Evolutionary conservation across 2,888 invertebrate genomes (phyloP).

Genomic region (Acanthopleura granulata): DNA sequence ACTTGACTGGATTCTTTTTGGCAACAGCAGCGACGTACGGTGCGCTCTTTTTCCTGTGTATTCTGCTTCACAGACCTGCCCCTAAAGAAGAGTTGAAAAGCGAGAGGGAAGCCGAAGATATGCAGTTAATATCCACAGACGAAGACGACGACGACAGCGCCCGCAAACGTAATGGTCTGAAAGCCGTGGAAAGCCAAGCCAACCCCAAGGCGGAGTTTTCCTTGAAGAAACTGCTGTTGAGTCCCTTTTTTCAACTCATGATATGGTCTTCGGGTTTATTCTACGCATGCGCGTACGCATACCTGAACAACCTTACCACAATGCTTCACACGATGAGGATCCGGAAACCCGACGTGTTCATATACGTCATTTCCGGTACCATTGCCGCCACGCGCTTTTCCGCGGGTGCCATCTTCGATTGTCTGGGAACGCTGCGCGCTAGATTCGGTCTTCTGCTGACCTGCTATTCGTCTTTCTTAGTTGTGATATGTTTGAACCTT

Average conservation of each 20-base stretch:
- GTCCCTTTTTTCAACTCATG: slow-evolving; percentile 15
- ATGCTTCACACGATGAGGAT: slow-evolving; percentile 2
- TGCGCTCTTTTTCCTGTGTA: slow-evolving; percentile 3
- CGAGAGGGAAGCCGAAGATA: background rate
- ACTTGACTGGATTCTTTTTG: slow-evolving; percentile 10
- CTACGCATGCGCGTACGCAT: slow-evolving; percentile 14
- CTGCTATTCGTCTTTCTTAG: background rate
- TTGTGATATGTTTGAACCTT: slow-evolving; percentile 10
- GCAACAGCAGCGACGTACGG: background rate
- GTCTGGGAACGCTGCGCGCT: background rate
- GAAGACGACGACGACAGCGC: background rate
- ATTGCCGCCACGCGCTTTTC: slow-evolving; percentile 10
- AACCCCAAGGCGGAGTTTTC: background rate
- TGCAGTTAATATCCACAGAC: background rate
- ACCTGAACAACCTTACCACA: slow-evolving; percentile 8
- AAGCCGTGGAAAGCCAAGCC: background rate
- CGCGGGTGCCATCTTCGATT: slow-evolving; percentile 13
- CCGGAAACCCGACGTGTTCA: background rate
- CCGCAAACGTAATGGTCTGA: background rate
- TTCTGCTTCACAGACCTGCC: background rate
- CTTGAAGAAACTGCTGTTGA: background rate
- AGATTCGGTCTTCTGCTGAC: background rate
- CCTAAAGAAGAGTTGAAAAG: background rate
- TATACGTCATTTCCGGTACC: slow-evolving; percentile 3
- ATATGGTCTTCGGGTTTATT: slow-evolving; percentile 9